phyloP scores from a whole-genome alignment of 2,113 vertebrate genomes.

The Brienomyrus brachyistius region DNA sequence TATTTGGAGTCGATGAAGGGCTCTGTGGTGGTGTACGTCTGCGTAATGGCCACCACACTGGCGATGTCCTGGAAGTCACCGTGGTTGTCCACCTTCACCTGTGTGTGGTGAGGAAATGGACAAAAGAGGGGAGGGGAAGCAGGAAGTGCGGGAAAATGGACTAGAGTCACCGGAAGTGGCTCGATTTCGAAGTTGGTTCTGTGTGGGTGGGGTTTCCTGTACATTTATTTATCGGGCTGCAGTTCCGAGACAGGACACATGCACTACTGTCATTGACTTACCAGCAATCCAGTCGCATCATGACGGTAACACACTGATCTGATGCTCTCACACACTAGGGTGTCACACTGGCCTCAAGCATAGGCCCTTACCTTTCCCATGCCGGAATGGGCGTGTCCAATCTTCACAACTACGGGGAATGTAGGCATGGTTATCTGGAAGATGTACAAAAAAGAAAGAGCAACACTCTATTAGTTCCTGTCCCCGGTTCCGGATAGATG shows the following conservation, averaged over 20 bases:
- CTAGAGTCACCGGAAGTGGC: neutral
- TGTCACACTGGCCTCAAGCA: neutral
- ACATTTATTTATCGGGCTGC: neutral
- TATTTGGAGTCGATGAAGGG: slow-evolving; percentile 96
- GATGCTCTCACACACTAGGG: neutral
- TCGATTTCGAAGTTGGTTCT: neutral
- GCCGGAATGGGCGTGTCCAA: slow-evolving; percentile 95
- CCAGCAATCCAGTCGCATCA: neutral
- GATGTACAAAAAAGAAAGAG: neutral
- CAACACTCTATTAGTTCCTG: neutral
- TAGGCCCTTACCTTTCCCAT: slow-evolving; percentile 87
- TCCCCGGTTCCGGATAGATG: neutral
- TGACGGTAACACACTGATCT: neutral
- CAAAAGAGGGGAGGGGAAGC: slow-evolving; percentile 23
- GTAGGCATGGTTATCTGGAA: slow-evolving; percentile 88
- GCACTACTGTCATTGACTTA: neutral
- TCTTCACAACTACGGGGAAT: slow-evolving; percentile 97
- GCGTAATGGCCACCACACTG: slow-evolving; percentile 94
- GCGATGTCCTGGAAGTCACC: slow-evolving; percentile 98
- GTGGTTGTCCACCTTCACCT: slow-evolving; percentile 97
- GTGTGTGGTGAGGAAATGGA: slow-evolving; percentile 15
- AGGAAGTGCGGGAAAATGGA: neutral
- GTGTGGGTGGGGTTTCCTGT: neutral
- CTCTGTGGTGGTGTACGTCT: slow-evolving; percentile 95
- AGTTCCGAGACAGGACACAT: neutral